phyloP scores from a whole-genome alignment of 92 coral and sea anemone genomes.

The Heliopora coerulea region DNA sequence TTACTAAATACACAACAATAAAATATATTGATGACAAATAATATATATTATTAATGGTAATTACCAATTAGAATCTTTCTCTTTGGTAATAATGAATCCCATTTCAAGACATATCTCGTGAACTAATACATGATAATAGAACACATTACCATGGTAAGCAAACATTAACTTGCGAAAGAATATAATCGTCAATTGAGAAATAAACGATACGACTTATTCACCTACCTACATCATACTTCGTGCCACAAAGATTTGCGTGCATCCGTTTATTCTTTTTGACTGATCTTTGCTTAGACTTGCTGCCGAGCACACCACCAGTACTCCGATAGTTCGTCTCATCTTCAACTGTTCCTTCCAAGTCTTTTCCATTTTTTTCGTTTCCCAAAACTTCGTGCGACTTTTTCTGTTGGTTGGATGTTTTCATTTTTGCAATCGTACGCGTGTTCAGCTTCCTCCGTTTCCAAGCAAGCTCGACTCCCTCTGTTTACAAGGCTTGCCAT shows the following conservation, averaged over 20 bases:
- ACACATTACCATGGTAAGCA: background rate
- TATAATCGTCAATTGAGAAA: too few species aligned
- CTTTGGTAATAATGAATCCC: conserved; percentile 75
- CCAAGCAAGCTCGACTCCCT: background rate
- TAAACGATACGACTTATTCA: too few species aligned
- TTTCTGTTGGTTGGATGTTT: background rate
- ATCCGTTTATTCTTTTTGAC: conserved; percentile 50
- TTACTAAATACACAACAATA: too few species aligned
- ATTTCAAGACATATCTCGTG: conserved; percentile 71
- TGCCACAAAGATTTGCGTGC: conserved; percentile 81
- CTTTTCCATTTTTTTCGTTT: background rate
- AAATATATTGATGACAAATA: too few species aligned
- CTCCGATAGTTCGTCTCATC: background rate
- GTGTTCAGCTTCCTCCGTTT: conserved; percentile 14
- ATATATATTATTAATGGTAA: background rate
- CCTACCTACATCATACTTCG: conserved; percentile 94
- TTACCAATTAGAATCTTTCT: conserved; percentile 80
- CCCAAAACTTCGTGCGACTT: background rate
- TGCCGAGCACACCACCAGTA: background rate
- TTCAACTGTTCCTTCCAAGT: background rate
- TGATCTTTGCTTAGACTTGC: background rate
- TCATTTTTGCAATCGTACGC: background rate
- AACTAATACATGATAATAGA: conserved; percentile 48
- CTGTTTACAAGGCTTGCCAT: background rate
- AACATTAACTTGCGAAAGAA: background rate